Conservation (phyloP, 2,888 invertebrate genomes). For the Zootermopsis nevadensis region DNA sequence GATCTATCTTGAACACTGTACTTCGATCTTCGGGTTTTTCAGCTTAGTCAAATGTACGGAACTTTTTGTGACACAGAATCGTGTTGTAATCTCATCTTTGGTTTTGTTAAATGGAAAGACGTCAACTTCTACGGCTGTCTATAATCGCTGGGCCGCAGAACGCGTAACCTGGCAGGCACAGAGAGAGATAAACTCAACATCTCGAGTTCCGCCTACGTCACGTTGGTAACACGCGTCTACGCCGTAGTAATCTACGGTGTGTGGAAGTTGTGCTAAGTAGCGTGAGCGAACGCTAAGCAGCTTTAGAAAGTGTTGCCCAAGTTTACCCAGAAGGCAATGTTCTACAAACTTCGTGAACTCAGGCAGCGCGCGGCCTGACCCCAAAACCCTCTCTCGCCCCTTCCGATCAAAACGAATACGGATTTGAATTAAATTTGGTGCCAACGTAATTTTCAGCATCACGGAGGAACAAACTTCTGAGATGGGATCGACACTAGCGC, state of each 20-base stretch:
- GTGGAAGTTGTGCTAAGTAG: neutral
- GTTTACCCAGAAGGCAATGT: neutral
- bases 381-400: too few relatives aligned
- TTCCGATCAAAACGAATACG: too few relatives aligned
- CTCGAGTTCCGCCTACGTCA: neutral
- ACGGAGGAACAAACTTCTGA: too few relatives aligned
- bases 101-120: neutral
- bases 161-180: too few relatives aligned
- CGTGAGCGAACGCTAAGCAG: constrained; percentile 12
- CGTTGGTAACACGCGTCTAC: neutral
- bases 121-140: neutral
- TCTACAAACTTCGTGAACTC: neutral
- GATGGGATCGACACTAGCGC: too few relatives aligned
- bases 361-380: too few relatives aligned
- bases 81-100: neutral
- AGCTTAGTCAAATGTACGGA: too few relatives aligned
- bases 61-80: too few relatives aligned
- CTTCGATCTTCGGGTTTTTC: too few relatives aligned
- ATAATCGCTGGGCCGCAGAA: neutral
- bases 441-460: too few relatives aligned
- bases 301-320: neutral
- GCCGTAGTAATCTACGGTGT: neutral
- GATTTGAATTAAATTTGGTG: too few relatives aligned
- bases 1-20: too few relatives aligned
- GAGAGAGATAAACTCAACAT: neutral